These are phyloP conservation scores for Strix uralensis DNA, from an alignment of 2,113 vertebrate species.

Conservation along the genomic window DNA sequence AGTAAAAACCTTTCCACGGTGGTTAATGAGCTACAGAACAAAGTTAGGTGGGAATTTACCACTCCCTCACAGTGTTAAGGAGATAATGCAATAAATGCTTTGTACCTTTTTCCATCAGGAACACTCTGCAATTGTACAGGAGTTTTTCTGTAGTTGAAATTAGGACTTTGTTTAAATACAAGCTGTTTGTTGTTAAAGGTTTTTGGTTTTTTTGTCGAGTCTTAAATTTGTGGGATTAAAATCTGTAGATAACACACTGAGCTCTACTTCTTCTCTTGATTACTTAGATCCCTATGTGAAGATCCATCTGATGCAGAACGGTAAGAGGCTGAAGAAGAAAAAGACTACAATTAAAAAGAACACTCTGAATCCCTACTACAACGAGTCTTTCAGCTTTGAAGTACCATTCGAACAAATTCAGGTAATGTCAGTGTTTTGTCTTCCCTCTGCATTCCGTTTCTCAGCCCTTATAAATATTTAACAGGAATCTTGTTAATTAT, in stretches of 20 bases:
- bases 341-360: constrained; percentile 99
- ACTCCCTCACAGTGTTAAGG: neutral
- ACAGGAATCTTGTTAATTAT: constrained; percentile 39
- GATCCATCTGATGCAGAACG: constrained; percentile 99
- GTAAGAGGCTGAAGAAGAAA: constrained; percentile 99
- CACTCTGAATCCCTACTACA: constrained; percentile 99
- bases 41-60: neutral
- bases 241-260: neutral
- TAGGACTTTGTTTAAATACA: neutral
- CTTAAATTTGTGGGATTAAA: neutral
- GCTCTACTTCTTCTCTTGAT: neutral
- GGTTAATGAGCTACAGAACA: neutral
- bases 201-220: neutral
- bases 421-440: constrained; percentile 77
- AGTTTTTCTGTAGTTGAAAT: neutral
- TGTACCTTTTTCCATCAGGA: neutral
- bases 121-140: neutral
- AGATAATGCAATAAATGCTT: neutral
- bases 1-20: neutral
- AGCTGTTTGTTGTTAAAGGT: neutral
- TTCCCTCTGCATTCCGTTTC: constrained; percentile 31
- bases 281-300: constrained; percentile 95
- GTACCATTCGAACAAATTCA: constrained; percentile 99
- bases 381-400: constrained; percentile 99
- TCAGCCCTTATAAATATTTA: constrained; percentile 50